Base-by-base conservation (phyloP, 2,797 vertebrate species). In the Ceyx erithaca region DNA sequence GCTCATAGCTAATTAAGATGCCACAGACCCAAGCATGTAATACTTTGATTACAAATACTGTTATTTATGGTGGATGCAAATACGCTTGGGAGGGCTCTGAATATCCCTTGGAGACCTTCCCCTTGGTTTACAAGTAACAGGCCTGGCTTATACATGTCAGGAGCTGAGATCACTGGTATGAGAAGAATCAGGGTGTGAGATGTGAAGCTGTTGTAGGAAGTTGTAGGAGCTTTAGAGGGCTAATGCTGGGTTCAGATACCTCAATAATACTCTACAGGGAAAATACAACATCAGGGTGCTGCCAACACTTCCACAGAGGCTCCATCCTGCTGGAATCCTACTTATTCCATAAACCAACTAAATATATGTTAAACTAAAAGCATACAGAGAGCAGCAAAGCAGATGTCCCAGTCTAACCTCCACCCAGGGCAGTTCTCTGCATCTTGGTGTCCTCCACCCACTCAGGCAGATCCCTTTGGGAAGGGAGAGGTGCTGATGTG, bases 231-330 rank as follows among this genome's bases (percentile, higher is more conserved):
- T 61, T 1, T 0, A 57, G 51, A 66, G 5, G 3, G 51, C 4
- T 43, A 9, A 54, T 3, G 16, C 14, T 0, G 0, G 12, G 21
- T 76, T 80, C 31, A 62, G 62, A 64, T 51, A 31, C 12, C 4
- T 14, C 6, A 35, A 8, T 14, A 62, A 23, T 51, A 52, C 14
- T 48, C 12, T 4, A 9, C 1, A 46, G 66, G n/a, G 52, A 49
- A 19, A 41, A 61, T 1, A 16, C 0, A 68, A 26, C 7, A 12
- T 6, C 35, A 37, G 25, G 14, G 4, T 5, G 63, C 11, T 61
- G 43, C 9, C 14, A 14, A 17, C 0, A 0, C 15, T 41, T 45
- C 51, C 23, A 7, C n/a, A 23, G 43, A 13, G 7, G 3, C 35
- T 33, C 5, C 12, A 61, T 12, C 40, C 40, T 20, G 37, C 30